Percentiles rank a stretch among this genome's conserved stretches.
These are phyloP conservation scores for Eulithis testata DNA, from an alignment of 2,888 invertebrate species.

Conservation along the genomic window DNA sequence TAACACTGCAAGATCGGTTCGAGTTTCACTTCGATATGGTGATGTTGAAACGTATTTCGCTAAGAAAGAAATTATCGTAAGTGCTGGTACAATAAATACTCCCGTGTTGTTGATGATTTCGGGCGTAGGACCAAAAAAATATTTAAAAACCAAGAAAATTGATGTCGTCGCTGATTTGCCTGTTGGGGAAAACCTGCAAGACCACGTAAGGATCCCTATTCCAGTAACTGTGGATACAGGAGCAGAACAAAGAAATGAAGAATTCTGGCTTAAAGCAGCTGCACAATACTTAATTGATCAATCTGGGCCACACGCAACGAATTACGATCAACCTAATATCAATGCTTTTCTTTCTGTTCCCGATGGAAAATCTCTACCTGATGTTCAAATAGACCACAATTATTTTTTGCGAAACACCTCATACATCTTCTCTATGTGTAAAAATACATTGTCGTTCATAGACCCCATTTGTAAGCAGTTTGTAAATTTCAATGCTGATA, in stretches of 20 bases:
- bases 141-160: constrained; percentile 60
- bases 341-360: constrained; percentile 73
- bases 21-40: constrained; percentile 56
- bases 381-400: constrained; percentile 77
- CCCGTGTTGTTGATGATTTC: constrained; percentile 71
- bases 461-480: constrained; percentile 71
- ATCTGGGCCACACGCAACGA: constrained; percentile 70
- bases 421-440: constrained; percentile 64
- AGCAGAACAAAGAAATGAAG: constrained; percentile 57
- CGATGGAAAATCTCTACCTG: constrained; percentile 61
- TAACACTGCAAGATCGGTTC: constrained; percentile 60
- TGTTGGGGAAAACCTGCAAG: constrained; percentile 78
- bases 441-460: constrained; percentile 59
- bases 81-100: constrained; percentile 71
- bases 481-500: constrained; percentile 62
- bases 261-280: constrained; percentile 67
- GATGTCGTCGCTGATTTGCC: constrained; percentile 62
- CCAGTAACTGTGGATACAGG: constrained; percentile 68
- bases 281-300: constrained; percentile 71
- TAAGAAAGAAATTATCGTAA: constrained; percentile 68
- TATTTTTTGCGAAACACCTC: constrained; percentile 72
- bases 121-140: constrained; percentile 67
- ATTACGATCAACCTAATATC: constrained; percentile 74
- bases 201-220: constrained; percentile 75
- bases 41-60: constrained; percentile 57